These are phyloP conservation scores for Palaemon carinicauda DNA, from an alignment of 1,140 invertebrate genomes.

Conservation along the genomic window DNA sequence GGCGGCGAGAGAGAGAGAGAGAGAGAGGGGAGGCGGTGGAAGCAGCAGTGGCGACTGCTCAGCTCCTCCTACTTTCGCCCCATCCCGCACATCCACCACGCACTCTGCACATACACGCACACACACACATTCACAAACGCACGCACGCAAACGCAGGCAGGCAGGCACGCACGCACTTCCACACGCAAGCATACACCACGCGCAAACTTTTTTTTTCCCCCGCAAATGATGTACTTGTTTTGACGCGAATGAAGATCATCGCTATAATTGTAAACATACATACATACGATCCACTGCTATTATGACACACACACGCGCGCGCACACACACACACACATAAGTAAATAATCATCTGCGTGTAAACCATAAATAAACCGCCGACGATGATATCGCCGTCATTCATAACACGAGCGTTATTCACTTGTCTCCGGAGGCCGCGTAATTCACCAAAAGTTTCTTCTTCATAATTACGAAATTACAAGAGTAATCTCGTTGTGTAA, in stretches of 20 bases:
- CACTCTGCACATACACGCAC: slow-evolving; percentile 38
- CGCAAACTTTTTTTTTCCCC: background rate
- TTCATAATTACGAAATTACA: too few relatives aligned
- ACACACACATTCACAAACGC: slow-evolving; percentile 33
- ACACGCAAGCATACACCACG: background rate
- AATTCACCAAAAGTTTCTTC: too few relatives aligned
- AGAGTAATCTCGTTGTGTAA: too few relatives aligned
- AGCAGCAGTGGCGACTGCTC: slow-evolving; percentile 51
- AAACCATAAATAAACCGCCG: background rate
- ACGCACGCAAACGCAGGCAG: slow-evolving; percentile 23
- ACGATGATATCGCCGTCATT: too few relatives aligned
- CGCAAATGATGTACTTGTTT: background rate
- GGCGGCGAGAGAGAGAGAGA: slow-evolving; percentile 44
- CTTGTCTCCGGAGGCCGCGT: too few relatives aligned
- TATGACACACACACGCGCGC: too few relatives aligned
- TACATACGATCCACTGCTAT: too few relatives aligned
- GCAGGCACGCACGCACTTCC: background rate
- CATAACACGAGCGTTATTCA: too few relatives aligned
- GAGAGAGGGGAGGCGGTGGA: slow-evolving; percentile 37
- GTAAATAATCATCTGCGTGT: background rate
- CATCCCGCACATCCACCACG: slow-evolving; percentile 41
- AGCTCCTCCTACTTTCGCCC: slow-evolving; percentile 35
- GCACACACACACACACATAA: too few relatives aligned
- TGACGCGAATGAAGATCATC: too few relatives aligned
- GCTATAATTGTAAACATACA: too few relatives aligned